phyloP scores from a whole-genome alignment of 2,113 vertebrate species.

The Chaetops frenatus region DNA sequence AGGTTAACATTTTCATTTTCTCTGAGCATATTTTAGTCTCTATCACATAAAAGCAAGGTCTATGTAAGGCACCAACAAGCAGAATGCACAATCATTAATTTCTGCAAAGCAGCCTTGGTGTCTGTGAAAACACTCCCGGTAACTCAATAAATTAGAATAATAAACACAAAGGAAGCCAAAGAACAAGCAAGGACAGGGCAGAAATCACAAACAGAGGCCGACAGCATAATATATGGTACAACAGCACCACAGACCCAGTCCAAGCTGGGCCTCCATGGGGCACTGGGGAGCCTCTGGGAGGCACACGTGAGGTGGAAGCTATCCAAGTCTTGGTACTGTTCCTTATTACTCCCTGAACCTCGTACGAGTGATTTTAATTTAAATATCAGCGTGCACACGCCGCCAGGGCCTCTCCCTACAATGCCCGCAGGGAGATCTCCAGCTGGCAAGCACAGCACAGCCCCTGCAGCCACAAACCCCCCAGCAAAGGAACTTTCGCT shows the following conservation, averaged over 20 bases:
- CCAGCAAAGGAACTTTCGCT: background rate
- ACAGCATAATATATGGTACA: background rate
- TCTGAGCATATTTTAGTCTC: slow-evolving; percentile 22
- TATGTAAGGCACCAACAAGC: background rate
- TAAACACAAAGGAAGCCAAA: slow-evolving; percentile 30
- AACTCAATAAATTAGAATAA: slow-evolving; percentile 58
- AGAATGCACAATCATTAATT: slow-evolving; percentile 37
- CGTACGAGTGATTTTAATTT: background rate
- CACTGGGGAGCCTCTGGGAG: background rate
- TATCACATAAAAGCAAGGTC: slow-evolving; percentile 14
- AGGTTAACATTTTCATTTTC: slow-evolving; percentile 50
- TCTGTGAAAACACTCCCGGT: slow-evolving; percentile 17
- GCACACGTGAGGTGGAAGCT: background rate
- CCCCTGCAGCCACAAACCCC: background rate
- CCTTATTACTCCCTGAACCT: background rate
- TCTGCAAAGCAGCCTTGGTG: slow-evolving; percentile 27
- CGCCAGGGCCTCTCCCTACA: background rate
- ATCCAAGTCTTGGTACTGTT: background rate
- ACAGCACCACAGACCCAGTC: too few species aligned
- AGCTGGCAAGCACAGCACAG: background rate
- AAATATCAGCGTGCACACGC: background rate
- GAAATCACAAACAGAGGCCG: background rate
- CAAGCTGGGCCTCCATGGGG: background rate
- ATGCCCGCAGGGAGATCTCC: background rate
- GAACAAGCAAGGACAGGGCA: slow-evolving; percentile 29